Evolutionary conservation across 2,888 invertebrate species (phyloP).

Genomic region (Macrostomum cliftonense): DNA sequence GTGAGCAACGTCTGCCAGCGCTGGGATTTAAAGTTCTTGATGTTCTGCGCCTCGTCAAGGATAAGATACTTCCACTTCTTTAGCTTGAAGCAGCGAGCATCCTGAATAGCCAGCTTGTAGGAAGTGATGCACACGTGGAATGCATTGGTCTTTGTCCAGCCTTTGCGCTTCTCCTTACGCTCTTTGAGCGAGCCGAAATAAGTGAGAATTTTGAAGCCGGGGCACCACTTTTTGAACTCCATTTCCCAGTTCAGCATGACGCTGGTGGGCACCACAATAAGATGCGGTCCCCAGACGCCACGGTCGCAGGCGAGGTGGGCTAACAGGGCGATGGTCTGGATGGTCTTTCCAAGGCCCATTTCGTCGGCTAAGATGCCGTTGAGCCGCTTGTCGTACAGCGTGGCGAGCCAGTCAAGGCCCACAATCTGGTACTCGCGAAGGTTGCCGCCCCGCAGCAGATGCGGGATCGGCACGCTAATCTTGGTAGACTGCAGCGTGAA

Average conservation of each 20-base stretch:
- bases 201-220: conserved; percentile 90
- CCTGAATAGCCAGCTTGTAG: conserved; percentile 90
- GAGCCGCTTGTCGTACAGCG: conserved; percentile 77
- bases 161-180: conserved; percentile 45
- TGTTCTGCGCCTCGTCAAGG: conserved; percentile 89
- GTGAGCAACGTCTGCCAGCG: conserved; percentile 89
- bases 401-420: conserved; percentile 86
- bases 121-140: conserved; percentile 90
- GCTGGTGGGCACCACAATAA: conserved; percentile 93
- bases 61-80: conserved; percentile 97
- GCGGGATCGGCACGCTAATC: conserved; percentile 36
- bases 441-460: conserved; percentile 5
- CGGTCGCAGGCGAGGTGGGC: conserved; percentile 80
- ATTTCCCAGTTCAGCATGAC: conserved; percentile 99
- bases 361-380: conserved; percentile 91
- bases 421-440: conserved; percentile 73
- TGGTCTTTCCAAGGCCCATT: conserved; percentile 79
- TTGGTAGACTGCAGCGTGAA: conserved; percentile 82
- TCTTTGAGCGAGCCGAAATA: conserved; percentile 94
- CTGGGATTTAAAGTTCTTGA: conserved; percentile 97
- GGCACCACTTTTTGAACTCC: conserved; percentile 99
- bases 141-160: conserved; percentile 95
- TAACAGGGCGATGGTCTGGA: conserved; percentile 79
- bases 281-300: conserved; percentile 88
- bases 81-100: conserved; percentile 84